Evolutionary conservation across 2,888 invertebrate species (phyloP), one percentile per base, ranked within the genome.

Genomic region (Zaprionus lineosus): DNA sequence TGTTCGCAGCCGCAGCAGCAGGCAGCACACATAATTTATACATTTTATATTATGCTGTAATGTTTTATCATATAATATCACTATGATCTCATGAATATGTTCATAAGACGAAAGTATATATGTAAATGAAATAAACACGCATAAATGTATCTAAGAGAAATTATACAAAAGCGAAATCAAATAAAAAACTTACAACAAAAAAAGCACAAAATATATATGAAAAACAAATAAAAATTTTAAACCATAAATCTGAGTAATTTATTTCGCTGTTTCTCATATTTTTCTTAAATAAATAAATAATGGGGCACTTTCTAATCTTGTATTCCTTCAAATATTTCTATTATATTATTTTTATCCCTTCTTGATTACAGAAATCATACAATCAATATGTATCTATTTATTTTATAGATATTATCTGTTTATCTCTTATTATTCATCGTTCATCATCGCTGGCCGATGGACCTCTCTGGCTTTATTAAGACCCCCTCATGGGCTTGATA

Each of bases 11-110:
- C n/a, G n/a, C 36, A 15, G 48, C 33, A 48, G 48, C 56, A 2
- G 50, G 43, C 34, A 36, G 41, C 31, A 64, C 47, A 57, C 67
- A 63, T 67, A 67, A 61, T 59, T 74, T 77, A 77, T 81, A 77
- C 77, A 77, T 77, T 81, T 77, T 78, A 63, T 69, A 57, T 60
- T 74, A 78, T 78, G 82, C 78, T 77, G 78, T 78, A 82, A 75
- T 78, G 62, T 74, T 72, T 62, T 68, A 61, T 61, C 65, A 67
- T 60, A 67, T 40, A 61, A 65, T 79, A 79, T 76, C 69, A 81
- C 87, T 85, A 89, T 89, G 88, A 89, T 89, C 88, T 89, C 88
- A 89, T 89, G 87, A 88, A 88, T 82, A 77, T 88, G 87, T 89
- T 88, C 88, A 88, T 88, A 86, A 84, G 86, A 86, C 77, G 73